These are phyloP conservation scores for Brachypodius melanocephalos DNA, from an alignment of 2,113 vertebrate genomes.

Conservation along the genomic window DNA sequence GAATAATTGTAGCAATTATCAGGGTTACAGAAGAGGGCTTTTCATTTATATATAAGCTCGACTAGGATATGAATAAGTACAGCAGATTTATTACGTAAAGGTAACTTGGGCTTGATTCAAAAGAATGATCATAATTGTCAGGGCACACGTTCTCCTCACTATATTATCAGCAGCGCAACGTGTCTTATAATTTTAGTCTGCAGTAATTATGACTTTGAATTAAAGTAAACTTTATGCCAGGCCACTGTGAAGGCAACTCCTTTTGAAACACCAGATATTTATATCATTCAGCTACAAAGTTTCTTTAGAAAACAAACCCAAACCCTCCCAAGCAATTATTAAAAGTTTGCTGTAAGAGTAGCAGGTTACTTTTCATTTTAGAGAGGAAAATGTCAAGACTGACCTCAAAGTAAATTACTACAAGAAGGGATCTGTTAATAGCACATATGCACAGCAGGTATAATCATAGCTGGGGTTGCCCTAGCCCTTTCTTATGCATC, in stretches of 20 bases:
- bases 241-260: not conserved
- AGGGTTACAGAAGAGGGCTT: conserved; percentile 17
- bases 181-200: not conserved
- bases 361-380: not conserved
- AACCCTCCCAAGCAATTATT: not conserved
- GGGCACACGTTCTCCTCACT: not conserved
- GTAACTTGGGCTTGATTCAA: conserved; percentile 7
- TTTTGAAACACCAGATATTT: not conserved
- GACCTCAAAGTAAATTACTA: conserved; percentile 44
- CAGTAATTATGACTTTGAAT: not conserved
- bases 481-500: not conserved
- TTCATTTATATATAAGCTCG: conserved; percentile 27
- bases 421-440: conserved; percentile 22
- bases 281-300: not conserved
- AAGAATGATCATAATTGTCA: not conserved
- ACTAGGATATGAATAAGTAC: not conserved
- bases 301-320: not conserved
- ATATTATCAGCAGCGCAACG: not conserved
- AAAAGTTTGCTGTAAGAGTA: not conserved
- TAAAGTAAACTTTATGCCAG: not conserved
- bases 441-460: conserved; percentile 13
- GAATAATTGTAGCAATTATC: conserved; percentile 58
- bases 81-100: not conserved
- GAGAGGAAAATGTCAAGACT: not conserved
- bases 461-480: conserved; percentile 3